phyloP scores from a whole-genome alignment of 2,888 invertebrate species.

The Drosophila longiperda region DNA sequence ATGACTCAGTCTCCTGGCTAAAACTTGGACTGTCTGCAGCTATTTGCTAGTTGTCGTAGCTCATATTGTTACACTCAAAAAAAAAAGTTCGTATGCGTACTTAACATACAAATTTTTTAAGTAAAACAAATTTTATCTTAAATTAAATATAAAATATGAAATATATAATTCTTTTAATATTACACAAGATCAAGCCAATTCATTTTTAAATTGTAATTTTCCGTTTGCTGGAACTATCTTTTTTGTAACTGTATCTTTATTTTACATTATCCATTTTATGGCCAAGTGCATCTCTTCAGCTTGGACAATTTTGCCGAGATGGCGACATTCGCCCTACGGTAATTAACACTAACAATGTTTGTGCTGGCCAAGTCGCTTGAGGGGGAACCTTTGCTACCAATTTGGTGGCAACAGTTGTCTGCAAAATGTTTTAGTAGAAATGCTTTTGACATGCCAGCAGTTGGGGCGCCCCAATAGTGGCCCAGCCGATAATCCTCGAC shows the following conservation, averaged over 20 bases:
- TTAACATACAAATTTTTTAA: background rate
- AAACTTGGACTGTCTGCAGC: constrained; percentile 15
- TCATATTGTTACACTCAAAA: constrained; percentile 57
- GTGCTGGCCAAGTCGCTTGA: constrained; percentile 30
- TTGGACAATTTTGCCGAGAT: constrained; percentile 43
- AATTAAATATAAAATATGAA: background rate
- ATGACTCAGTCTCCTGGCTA: constrained; percentile 52
- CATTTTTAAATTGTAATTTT: background rate
- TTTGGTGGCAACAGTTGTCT: constrained; percentile 63
- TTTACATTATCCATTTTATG: background rate
- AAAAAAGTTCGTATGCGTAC: background rate
- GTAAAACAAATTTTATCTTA: background rate
- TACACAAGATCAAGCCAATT: background rate
- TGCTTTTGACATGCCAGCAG: constrained; percentile 60
- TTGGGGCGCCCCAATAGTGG: constrained; percentile 36
- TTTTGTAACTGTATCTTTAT: background rate
- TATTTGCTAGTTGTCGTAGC: constrained; percentile 29
- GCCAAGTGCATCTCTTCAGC: constrained; percentile 36
- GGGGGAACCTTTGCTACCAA: constrained; percentile 29
- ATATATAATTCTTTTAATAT: background rate
- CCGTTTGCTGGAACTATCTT: background rate
- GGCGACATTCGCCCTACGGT: constrained; percentile 64
- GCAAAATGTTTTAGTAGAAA: constrained; percentile 77
- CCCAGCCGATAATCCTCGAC: constrained; percentile 39
- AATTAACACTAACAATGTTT: constrained; percentile 68